Conservation (phyloP, 1,140 invertebrate species). For the Lethrus apterus region DNA sequence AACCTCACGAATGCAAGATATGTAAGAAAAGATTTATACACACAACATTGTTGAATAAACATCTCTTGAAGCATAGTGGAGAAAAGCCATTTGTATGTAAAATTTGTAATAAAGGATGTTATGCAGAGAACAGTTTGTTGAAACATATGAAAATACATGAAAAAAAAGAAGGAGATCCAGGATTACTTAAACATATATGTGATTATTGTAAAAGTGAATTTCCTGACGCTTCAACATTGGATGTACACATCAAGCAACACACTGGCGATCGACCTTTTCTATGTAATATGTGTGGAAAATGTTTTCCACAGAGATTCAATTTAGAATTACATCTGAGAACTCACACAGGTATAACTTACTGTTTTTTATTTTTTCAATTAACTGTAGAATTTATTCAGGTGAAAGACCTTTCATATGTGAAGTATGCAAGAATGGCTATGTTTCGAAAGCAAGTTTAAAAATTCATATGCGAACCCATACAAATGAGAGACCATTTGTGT, state of each 20-base stretch:
- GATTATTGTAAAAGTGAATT: slow-evolving; percentile 42
- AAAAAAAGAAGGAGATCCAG: slow-evolving; percentile 39
- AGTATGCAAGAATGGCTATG: slow-evolving; percentile 41
- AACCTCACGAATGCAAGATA: slow-evolving; percentile 52
- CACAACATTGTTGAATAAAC: slow-evolving; percentile 52
- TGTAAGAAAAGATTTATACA: slow-evolving; percentile 56
- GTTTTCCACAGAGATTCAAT: slow-evolving; percentile 55
- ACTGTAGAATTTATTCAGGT: too few species aligned
- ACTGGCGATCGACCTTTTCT: slow-evolving; percentile 45
- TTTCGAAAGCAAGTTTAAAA: slow-evolving; percentile 45
- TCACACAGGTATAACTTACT: slow-evolving; percentile 50
- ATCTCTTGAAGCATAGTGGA: slow-evolving; percentile 55
- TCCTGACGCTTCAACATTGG: slow-evolving; percentile 42
- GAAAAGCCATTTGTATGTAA: slow-evolving; percentile 60
- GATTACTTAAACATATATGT: slow-evolving; percentile 39
- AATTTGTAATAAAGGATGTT: slow-evolving; percentile 45
- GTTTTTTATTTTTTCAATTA: too few species aligned
- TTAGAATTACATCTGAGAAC: slow-evolving; percentile 61
- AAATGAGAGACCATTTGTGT: slow-evolving; percentile 49
- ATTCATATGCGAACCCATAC: slow-evolving; percentile 56
- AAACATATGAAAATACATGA: slow-evolving; percentile 43
- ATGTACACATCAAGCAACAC: slow-evolving; percentile 46
- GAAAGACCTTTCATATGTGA: slow-evolving; percentile 41
- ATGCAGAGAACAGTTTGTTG: slow-evolving; percentile 46
- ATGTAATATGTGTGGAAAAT: slow-evolving; percentile 48